phyloP scores from a whole-genome alignment of 2,113 vertebrate genomes.

The Henicopernis longicauda region DNA sequence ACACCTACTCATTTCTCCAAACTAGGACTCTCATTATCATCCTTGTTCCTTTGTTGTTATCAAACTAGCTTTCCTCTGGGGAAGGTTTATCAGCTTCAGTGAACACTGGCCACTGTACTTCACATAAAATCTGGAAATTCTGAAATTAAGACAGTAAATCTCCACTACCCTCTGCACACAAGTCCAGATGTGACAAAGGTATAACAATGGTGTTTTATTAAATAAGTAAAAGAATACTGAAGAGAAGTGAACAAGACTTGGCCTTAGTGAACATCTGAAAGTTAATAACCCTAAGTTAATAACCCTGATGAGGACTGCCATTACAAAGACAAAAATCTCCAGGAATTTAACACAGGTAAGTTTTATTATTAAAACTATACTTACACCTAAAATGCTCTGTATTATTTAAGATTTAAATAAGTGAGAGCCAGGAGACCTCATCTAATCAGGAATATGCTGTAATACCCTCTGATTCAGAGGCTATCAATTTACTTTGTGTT shows the following conservation, averaged over 20 bases:
- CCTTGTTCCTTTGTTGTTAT: neutral
- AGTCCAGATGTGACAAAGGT: neutral
- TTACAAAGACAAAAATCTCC: neutral
- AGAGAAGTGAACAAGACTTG: neutral
- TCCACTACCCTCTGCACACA: neutral
- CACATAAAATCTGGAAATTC: neutral
- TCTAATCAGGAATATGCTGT: neutral
- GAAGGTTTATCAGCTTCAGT: neutral
- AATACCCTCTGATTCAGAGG: neutral
- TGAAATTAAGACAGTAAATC: neutral
- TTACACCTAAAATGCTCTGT: neutral
- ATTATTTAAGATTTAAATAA: neutral
- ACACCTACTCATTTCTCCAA: neutral
- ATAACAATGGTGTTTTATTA: neutral
- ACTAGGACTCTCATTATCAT: rapidly evolving
- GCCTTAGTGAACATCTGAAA: neutral
- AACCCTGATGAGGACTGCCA: neutral
- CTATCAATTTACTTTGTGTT: neutral
- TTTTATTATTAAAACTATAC: neutral
- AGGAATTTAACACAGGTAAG: neutral
- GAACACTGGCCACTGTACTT: neutral
- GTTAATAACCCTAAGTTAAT: neutral
- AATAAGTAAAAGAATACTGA: neutral
- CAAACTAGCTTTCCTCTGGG: neutral
- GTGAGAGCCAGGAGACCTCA: neutral